Evolutionary conservation across 1,140 invertebrate genomes (phyloP).

Genomic region (Varroa destructor): DNA sequence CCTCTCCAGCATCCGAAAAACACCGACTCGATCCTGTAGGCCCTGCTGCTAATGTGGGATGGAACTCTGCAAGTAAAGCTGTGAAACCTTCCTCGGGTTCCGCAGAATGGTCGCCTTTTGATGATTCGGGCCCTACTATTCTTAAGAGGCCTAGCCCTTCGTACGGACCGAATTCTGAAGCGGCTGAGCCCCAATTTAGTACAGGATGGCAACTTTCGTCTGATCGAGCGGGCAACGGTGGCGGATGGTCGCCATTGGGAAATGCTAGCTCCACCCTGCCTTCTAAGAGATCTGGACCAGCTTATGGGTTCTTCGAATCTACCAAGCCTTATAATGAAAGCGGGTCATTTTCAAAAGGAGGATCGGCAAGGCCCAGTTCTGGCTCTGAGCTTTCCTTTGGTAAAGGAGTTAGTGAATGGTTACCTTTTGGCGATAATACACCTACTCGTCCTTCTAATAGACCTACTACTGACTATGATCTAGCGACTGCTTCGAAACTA

Average conservation of each 20-base stretch:
- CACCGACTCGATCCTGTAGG: not conserved
- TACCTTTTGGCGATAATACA: not conserved
- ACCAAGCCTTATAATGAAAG: no score
- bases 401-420: no score
- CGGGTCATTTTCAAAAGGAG: no score
- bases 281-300: no score
- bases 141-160: not conserved
- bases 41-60: not conserved
- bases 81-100: slow-evolving; percentile 1
- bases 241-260: slow-evolving; percentile 2
- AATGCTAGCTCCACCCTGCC: not conserved
- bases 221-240: not conserved
- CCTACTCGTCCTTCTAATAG: not conserved
- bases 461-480: not conserved
- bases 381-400: no score
- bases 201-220: not conserved
- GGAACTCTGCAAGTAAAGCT: not conserved
- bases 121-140: not conserved
- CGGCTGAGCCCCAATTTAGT: not conserved
- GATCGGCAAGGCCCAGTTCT: no score
- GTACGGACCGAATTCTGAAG: not conserved
- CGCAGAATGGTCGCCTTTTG: not conserved
- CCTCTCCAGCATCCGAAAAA: not conserved
- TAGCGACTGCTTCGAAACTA: no score
- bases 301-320: no score